Percentiles rank a stretch among this genome's conserved stretches.
These are phyloP conservation scores for Pollimyrus isidori DNA, from an alignment of 2,113 vertebrate species.

Conservation along the genomic window DNA sequence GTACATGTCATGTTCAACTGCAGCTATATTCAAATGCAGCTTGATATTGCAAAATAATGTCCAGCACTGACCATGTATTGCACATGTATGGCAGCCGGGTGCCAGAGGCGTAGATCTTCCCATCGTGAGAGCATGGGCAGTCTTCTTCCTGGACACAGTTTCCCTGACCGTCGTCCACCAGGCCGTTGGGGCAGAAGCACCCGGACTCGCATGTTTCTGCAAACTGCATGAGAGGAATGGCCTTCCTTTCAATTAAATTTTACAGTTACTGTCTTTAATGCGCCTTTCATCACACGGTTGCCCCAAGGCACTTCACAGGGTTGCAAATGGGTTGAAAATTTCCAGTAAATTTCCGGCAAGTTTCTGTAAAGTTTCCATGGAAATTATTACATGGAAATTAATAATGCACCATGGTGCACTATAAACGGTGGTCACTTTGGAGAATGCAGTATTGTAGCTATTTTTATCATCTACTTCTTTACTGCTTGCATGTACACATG, in stretches of 20 bases:
- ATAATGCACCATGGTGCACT: too few species aligned
- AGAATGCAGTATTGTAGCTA: too few species aligned
- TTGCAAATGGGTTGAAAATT: background rate
- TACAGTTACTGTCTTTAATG: background rate
- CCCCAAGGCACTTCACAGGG: background rate
- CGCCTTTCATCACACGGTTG: background rate
- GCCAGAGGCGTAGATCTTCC: conserved; percentile 59
- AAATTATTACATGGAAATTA: too few species aligned
- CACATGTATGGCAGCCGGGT: conserved; percentile 63
- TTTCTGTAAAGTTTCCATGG: too few species aligned
- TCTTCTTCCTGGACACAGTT: conserved; percentile 65
- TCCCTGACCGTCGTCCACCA: conserved; percentile 71
- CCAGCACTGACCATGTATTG: conserved; percentile 72
- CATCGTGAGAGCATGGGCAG: conserved; percentile 80
- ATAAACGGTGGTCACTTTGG: too few species aligned
- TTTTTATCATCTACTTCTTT: too few species aligned
- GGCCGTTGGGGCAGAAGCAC: conserved; percentile 73
- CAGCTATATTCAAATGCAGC: background rate
- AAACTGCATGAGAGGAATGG: conserved; percentile 41
- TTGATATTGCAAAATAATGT: background rate
- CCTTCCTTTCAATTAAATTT: background rate
- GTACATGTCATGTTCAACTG: background rate
- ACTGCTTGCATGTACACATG: too few species aligned
- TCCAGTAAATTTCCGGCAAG: too few species aligned
- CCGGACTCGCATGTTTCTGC: conserved; percentile 75